These are phyloP conservation scores for Syrmaticus mikado DNA, from an alignment of 2,113 vertebrate genomes.

Conservation along the genomic window DNA sequence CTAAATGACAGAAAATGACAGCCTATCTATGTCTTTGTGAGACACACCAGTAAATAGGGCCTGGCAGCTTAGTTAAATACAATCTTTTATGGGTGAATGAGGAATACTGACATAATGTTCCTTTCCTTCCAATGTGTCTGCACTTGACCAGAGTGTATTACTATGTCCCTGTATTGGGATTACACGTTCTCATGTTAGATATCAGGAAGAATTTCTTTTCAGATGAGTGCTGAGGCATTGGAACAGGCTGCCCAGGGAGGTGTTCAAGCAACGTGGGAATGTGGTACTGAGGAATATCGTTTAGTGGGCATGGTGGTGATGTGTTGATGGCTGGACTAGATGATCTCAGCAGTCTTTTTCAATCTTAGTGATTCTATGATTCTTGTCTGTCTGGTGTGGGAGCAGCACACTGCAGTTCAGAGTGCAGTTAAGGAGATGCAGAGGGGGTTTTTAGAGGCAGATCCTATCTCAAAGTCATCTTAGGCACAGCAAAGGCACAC, in stretches of 20 bases:
- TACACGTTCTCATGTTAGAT: neutral
- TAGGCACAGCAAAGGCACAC: rapidly evolving
- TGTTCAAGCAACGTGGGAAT: too few relatives aligned
- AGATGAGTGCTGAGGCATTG: too few relatives aligned
- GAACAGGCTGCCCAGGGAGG: too few relatives aligned
- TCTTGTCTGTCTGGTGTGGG: neutral
- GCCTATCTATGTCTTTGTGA: neutral
- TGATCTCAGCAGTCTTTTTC: too few relatives aligned
- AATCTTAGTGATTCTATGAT: too few relatives aligned
- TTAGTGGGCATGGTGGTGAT: too few relatives aligned
- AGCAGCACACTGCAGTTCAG: neutral
- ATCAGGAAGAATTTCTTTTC: too few relatives aligned
- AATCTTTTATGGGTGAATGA: neutral
- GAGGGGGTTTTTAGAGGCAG: neutral
- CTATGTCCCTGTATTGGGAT: rapidly evolving
- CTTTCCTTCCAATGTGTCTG: neutral
- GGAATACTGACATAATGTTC: neutral
- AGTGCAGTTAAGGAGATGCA: neutral
- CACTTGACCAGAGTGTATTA: too few relatives aligned
- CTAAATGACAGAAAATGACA: neutral
- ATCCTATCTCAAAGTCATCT: rapidly evolving
- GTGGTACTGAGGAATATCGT: too few relatives aligned
- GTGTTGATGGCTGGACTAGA: too few relatives aligned
- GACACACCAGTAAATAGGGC: neutral
- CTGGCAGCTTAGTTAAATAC: neutral